Percentiles rank a stretch among this genome's conserved stretches.
Evolutionary conservation across 2,888 invertebrate species (phyloP).

Genomic region (Tachina lurida): DNA sequence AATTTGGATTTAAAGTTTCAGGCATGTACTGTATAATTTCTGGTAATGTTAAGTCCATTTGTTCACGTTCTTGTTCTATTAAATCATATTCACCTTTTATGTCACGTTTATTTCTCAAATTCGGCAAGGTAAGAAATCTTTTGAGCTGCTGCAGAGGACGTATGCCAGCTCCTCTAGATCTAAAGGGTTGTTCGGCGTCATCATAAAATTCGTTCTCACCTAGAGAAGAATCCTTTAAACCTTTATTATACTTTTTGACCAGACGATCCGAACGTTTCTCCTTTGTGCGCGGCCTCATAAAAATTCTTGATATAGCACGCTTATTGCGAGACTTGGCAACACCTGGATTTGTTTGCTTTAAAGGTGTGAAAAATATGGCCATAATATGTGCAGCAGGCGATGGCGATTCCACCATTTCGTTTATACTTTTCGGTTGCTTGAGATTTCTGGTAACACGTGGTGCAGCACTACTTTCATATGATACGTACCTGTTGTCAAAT

Average conservation of each 20-base stretch:
- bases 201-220: constrained; percentile 11
- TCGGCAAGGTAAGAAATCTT: constrained; percentile 25
- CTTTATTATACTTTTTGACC: constrained; percentile 77
- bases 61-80: constrained; percentile 77
- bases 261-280: constrained; percentile 76
- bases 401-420: background rate
- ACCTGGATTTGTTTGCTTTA: background rate
- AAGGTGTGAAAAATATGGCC: constrained; percentile 56
- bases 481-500: constrained; percentile 78
- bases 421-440: constrained; percentile 77
- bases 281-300: constrained; percentile 73
- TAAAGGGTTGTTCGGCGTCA: background rate
- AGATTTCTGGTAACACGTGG: constrained; percentile 65
- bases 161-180: background rate
- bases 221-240: constrained; percentile 61
- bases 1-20: constrained; percentile 79
- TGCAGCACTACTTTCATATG: constrained; percentile 64
- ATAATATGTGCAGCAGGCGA: constrained; percentile 11
- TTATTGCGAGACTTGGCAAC: constrained; percentile 73
- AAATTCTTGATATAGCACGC: constrained; percentile 75
- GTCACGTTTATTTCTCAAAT: constrained; percentile 75
- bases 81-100: constrained; percentile 81
- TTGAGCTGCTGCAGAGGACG: constrained; percentile 44
- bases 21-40: constrained; percentile 82
- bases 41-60: constrained; percentile 79